Conservation (phyloP, 1,140 invertebrate genomes). For the Drosophila kohkoa region DNA sequence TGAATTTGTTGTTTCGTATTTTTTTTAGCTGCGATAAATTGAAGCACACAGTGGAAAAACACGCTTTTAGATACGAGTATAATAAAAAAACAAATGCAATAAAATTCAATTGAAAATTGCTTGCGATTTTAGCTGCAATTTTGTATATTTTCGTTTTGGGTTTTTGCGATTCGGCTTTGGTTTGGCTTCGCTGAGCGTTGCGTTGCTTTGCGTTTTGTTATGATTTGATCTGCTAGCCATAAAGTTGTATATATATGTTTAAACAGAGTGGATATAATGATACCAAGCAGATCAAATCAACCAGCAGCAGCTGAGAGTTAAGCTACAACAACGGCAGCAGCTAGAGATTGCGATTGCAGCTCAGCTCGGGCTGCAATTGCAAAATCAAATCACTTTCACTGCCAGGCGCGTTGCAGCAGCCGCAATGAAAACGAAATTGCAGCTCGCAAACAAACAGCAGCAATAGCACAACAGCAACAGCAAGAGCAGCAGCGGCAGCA, state of each 20-base stretch:
- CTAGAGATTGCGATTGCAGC: constrained; percentile 29
- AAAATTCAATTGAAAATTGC: constrained; percentile 57
- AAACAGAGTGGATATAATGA: constrained; percentile 58
- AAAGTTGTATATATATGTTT: constrained; percentile 32
- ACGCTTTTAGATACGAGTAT: constrained; percentile 19
- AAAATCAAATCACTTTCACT: constrained; percentile 84
- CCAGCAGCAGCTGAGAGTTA: constrained; percentile 30
- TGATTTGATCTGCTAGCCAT: constrained; percentile 35
- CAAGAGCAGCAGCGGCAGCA: too few relatives aligned
- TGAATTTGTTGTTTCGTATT: constrained; percentile 10
- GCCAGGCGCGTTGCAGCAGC: constrained; percentile 57
- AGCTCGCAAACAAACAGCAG: constrained; percentile 33
- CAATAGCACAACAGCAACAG: constrained; percentile 22
- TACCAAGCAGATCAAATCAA: constrained; percentile 55
- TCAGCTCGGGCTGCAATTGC: constrained; percentile 68
- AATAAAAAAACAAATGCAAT: constrained; percentile 49
- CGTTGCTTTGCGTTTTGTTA: constrained; percentile 33
- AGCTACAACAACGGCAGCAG: constrained; percentile 17
- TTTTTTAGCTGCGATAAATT: constrained; percentile 30
- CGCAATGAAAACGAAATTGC: constrained; percentile 51
- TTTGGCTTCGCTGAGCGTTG: constrained; percentile 42
- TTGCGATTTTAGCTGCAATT: constrained; percentile 53
- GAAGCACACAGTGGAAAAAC: constrained; percentile 51
- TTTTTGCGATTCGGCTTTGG: constrained; percentile 52
- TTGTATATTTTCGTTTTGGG: constrained; percentile 55